These are phyloP conservation scores for Aurelia sp. DNA, from an alignment of 30 jellyfish, hydroid and myxozoan species.

Conservation along the genomic window DNA sequence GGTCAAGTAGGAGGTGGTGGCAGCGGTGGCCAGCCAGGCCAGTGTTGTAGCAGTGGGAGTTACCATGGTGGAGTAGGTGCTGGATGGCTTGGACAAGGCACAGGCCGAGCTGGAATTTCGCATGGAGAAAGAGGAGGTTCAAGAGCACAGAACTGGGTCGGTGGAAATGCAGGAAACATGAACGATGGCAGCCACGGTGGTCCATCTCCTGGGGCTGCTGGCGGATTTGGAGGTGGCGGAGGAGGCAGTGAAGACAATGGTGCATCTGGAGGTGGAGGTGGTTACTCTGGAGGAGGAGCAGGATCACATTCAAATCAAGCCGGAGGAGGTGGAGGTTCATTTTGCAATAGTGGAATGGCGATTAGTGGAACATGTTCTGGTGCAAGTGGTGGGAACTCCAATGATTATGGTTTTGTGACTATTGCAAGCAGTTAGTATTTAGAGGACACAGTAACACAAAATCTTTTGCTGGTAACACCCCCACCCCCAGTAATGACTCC, in stretches of 20 bases:
- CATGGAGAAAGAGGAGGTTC: constrained; percentile 69
- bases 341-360: not conserved
- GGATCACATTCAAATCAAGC: constrained; percentile 30
- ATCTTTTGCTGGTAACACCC: too few species aligned
- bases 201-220: constrained; percentile 75
- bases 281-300: constrained; percentile 69
- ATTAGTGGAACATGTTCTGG: constrained; percentile 10
- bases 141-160: constrained; percentile 20
- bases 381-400: constrained; percentile 52
- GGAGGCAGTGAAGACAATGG: constrained; percentile 65
- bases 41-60: constrained; percentile 56
- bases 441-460: too few species aligned
- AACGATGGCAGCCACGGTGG: constrained; percentile 64
- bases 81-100: constrained; percentile 42
- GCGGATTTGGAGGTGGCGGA: constrained; percentile 78
- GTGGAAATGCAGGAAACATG: constrained; percentile 60
- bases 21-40: constrained; percentile 52
- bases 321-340: constrained; percentile 78
- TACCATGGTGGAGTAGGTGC: constrained; percentile 74
- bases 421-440: not conserved
- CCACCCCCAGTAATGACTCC: too few species aligned
- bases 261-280: constrained; percentile 79
- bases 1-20: constrained; percentile 53
- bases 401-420: constrained; percentile 54
- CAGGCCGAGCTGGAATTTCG: not conserved